Base-by-base conservation (phyloP, 2,888 invertebrate species). In the Tipula vernalis region DNA sequence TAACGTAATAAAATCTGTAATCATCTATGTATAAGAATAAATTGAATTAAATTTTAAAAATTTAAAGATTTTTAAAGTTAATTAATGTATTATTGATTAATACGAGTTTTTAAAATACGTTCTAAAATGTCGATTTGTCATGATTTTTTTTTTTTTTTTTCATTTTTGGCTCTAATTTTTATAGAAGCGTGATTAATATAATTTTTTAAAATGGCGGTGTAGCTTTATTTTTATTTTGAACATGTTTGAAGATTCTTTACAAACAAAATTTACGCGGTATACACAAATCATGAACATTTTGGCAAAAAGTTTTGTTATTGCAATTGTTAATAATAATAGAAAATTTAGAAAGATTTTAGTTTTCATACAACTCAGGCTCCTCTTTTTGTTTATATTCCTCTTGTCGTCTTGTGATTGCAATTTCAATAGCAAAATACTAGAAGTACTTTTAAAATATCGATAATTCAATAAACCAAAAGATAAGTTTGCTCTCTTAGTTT, bases 401-500 rank as follows among this genome's bases (percentile, higher is more conserved):
- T 71, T 71, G 71, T 28, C 71, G 28, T 28, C 3, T 28, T 71
- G 28, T 71, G 10, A 28, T 3, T 71, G 71, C 71, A 71, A 71
- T 71, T 71, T 71, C 71, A 71, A 28, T 71, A 71, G 71, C 71
- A 71, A 71, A 71, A 71, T 71, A 71, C 8, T 10, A 12, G 71
- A 71, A 39, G 36, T 84, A 39, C 1, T 84, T 84, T 84, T 84
- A 84, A 84, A 84, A 39, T 84, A 84, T 84, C 84, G 84, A 15
- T 39, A 18, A 39, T 84, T 84, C 84, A 84, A 84, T 84, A 84
- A 84, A 84, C 13, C 84, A 39, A 39, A 83, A 84, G 36, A 84
- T 39, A 71, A 71, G 71, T 84, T 84, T 83, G 83, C 36, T 84
- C 71, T 71, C 84, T 84, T 84, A 84, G 39, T 84, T 84, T 84